Conservation (phyloP, 2,888 invertebrate genomes). For the Laothoe populi region DNA sequence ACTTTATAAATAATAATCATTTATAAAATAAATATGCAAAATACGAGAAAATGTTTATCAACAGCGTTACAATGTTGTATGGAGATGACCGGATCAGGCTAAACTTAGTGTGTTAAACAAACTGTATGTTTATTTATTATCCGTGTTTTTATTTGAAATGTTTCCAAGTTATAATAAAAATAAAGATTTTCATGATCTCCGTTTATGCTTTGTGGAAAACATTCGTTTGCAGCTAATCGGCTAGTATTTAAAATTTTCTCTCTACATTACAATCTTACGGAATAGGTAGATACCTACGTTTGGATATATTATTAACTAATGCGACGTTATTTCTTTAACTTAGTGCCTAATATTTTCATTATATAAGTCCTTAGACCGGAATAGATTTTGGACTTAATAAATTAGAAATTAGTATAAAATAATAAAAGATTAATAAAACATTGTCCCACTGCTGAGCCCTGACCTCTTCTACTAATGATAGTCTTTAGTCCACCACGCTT, state of each 20-base stretch:
- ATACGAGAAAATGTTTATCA: slow-evolving; percentile 21
- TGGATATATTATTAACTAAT: background rate
- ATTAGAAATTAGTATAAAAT: too few relatives aligned
- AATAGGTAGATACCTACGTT: background rate
- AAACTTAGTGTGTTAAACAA: slow-evolving; percentile 20
- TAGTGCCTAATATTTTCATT: slow-evolving; percentile 12
- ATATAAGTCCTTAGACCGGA: slow-evolving; percentile 9
- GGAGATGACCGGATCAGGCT: background rate
- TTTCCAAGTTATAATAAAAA: slow-evolving; percentile 24
- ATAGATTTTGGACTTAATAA: slow-evolving; percentile 12
- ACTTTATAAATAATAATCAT: slow-evolving; percentile 13
- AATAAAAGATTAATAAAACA: too few relatives aligned
- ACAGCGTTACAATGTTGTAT: slow-evolving; percentile 11
- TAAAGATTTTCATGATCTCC: slow-evolving; percentile 15
- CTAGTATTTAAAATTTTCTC: background rate
- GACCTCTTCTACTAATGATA: too few relatives aligned
- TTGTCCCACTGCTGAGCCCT: too few relatives aligned
- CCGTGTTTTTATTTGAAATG: slow-evolving; percentile 22
- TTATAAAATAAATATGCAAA: too few relatives aligned
- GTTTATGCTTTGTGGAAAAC: slow-evolving; percentile 9
- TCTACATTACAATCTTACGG: background rate
- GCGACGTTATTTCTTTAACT: background rate
- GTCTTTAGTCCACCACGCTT: too few relatives aligned
- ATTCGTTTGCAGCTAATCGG: slow-evolving; percentile 3
- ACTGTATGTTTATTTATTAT: slow-evolving; percentile 22